phyloP scores from a whole-genome alignment of 2,797 vertebrate species.

The Falco berigora region DNA sequence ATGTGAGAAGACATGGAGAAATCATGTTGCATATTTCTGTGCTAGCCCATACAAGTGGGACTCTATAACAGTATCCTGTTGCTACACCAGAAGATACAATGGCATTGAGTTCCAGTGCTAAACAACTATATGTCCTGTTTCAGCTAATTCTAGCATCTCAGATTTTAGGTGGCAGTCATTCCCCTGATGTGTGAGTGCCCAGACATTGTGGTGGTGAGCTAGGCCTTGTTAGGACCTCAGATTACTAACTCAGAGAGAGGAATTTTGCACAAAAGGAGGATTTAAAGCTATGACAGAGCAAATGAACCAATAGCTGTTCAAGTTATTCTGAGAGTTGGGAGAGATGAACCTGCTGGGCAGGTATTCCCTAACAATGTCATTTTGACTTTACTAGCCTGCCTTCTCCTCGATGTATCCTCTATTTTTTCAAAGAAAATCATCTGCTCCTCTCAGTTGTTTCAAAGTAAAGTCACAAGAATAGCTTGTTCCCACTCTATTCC shows the following conservation, averaged over 20 bases:
- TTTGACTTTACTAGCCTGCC: slow-evolving; percentile 27
- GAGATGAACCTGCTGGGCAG: slow-evolving; percentile 37
- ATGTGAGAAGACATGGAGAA: slow-evolving; percentile 1
- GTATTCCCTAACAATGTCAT: slow-evolving; percentile 30
- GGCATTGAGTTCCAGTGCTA: neutral
- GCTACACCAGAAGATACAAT: neutral
- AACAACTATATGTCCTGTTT: neutral
- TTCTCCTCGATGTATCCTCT: slow-evolving; percentile 7
- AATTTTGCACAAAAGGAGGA: neutral
- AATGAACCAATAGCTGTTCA: neutral
- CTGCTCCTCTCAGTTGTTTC: slow-evolving; percentile 55
- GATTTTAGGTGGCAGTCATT: neutral
- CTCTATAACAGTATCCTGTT: neutral
- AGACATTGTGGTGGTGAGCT: neutral
- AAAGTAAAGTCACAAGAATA: slow-evolving; percentile 66
- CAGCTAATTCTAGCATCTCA: neutral
- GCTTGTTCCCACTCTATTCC: slow-evolving; percentile 66
- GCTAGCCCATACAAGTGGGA: neutral
- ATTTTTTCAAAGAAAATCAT: slow-evolving; percentile 52
- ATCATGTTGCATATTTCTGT: neutral
- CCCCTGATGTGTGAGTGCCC: neutral
- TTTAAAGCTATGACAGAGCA: neutral
- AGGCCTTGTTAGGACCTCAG: neutral
- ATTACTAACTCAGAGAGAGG: neutral
- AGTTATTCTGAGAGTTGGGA: neutral